Percentiles rank a stretch among this genome's conserved stretches.
These are phyloP conservation scores for Euborellia annulipes DNA, from an alignment of 1,140 invertebrate species.

Conservation along the genomic window DNA sequence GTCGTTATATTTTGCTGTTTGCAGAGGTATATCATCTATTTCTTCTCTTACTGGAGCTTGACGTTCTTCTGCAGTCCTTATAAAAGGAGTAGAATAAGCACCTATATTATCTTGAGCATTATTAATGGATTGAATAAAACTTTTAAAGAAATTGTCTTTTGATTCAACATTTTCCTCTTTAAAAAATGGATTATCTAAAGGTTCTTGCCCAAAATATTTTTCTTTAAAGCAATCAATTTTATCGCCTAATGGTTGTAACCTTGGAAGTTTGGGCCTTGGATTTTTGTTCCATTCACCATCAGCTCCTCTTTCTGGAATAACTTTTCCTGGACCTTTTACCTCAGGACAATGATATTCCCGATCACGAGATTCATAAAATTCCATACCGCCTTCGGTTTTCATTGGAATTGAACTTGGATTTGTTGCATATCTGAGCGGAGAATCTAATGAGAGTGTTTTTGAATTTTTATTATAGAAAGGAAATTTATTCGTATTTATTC, in stretches of 20 bases:
- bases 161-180: slow-evolving; percentile 31
- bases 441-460: slow-evolving; percentile 29
- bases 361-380: slow-evolving; percentile 42
- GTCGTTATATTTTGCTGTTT: too few species aligned
- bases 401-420: slow-evolving; percentile 30
- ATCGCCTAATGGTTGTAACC: slow-evolving; percentile 40
- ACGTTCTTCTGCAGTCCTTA: slow-evolving; percentile 18
- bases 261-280: slow-evolving; percentile 23
- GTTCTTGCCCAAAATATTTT: slow-evolving; percentile 55
- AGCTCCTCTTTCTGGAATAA: slow-evolving; percentile 25
- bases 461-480: slow-evolving; percentile 10
- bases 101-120: slow-evolving; percentile 21
- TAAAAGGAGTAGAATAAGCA: slow-evolving; percentile 14
- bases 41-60: slow-evolving; percentile 16
- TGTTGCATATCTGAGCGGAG: slow-evolving; percentile 39
- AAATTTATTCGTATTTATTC: slow-evolving; percentile 1
- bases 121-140: slow-evolving; percentile 14
- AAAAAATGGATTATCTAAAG: slow-evolving; percentile 58
- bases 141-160: slow-evolving; percentile 9
- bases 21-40: slow-evolving; percentile 19
- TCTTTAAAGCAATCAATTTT: slow-evolving; percentile 55
- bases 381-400: slow-evolving; percentile 32
- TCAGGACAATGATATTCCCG: slow-evolving; percentile 28
- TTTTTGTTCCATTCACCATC: slow-evolving; percentile 20
- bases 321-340: slow-evolving; percentile 22